Evolutionary conservation across 2,888 invertebrate genomes (phyloP).

Genomic region (Sphecodes monilicornis): DNA sequence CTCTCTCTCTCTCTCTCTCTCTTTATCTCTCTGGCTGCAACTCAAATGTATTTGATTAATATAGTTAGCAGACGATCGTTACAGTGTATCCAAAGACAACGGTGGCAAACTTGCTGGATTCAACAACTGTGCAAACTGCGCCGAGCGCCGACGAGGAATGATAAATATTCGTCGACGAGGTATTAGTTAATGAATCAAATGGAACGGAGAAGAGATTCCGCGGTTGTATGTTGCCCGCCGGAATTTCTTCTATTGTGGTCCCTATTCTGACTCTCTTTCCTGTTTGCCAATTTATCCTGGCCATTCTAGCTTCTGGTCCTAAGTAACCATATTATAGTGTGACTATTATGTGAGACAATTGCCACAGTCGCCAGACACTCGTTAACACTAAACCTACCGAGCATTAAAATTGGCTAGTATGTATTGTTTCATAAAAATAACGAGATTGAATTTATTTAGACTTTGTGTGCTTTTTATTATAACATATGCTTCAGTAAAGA

Average conservation of each 20-base stretch:
- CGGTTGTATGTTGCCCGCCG: constrained; percentile 2
- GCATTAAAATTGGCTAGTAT: too few species aligned
- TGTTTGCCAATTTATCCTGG: not conserved
- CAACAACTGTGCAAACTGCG: constrained; percentile 55
- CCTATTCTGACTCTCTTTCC: not conserved
- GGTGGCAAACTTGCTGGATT: constrained; percentile 36
- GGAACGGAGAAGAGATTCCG: constrained; percentile 27
- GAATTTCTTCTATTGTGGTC: constrained; percentile 4
- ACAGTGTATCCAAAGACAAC: constrained; percentile 15
- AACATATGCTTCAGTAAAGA: too few species aligned
- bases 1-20: not conserved
- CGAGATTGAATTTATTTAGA: too few species aligned
- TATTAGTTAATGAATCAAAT: constrained; percentile 65
- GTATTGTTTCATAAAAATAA: too few species aligned
- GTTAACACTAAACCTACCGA: too few species aligned
- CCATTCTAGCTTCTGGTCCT: not conserved
- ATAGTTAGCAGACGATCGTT: constrained; percentile 28
- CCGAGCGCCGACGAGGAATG: constrained; percentile 44
- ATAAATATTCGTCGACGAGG: constrained; percentile 62
- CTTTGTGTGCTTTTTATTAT: too few species aligned
- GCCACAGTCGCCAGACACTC: too few species aligned
- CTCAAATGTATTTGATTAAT: constrained; percentile 46
- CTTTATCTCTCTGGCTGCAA: not conserved
- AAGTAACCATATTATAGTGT: too few species aligned
- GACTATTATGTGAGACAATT: too few species aligned